Conservation (phyloP, 2,888 invertebrate genomes). For the Macrophya alboannulata region DNA sequence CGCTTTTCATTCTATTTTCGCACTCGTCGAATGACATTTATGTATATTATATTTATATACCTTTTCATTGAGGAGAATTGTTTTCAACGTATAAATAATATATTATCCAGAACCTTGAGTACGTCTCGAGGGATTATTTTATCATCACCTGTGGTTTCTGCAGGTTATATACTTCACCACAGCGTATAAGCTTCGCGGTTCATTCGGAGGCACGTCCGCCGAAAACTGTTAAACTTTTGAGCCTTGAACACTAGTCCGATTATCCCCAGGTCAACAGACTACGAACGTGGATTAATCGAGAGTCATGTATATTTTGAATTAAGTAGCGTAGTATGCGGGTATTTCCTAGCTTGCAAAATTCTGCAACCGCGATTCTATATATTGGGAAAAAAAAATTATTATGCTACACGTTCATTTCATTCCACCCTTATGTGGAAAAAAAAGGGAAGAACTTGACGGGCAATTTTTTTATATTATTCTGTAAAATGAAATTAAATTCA, state of each 20-base stretch:
- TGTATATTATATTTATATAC: background rate
- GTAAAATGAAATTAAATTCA: background rate
- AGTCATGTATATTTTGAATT: background rate
- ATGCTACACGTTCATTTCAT: background rate
- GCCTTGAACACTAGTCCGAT: background rate
- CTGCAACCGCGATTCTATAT: background rate
- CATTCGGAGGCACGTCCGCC: constrained; percentile 14
- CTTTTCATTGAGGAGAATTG: background rate
- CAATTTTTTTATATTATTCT: background rate
- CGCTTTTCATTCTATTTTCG: background rate
- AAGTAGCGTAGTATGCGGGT: background rate
- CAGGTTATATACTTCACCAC: background rate
- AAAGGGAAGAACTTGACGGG: background rate
- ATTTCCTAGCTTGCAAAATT: background rate
- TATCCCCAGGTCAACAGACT: background rate
- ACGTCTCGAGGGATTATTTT: background rate
- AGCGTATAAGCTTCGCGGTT: constrained; percentile 26
- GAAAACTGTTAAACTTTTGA: constrained; percentile 22
- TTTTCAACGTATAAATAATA: background rate
- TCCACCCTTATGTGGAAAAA: background rate
- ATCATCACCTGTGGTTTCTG: constrained; percentile 12
- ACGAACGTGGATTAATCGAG: background rate
- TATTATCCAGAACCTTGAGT: background rate
- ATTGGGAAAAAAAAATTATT: background rate
- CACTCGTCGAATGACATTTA: background rate